These are phyloP conservation scores for Brachypterus glaber DNA, from an alignment of 2,888 invertebrate genomes.

Conservation along the genomic window DNA sequence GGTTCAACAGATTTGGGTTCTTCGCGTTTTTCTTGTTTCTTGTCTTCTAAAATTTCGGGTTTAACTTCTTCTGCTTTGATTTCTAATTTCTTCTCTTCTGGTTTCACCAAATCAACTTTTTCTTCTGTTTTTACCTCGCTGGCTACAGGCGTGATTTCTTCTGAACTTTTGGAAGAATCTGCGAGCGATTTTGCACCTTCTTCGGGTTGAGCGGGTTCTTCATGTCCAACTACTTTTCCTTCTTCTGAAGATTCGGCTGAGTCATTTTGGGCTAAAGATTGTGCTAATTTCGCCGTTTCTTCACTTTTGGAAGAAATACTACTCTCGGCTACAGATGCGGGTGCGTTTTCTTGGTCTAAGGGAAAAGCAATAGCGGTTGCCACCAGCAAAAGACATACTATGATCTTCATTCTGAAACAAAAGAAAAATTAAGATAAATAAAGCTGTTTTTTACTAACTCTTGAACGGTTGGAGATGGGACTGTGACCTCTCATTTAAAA, in stretches of 20 bases:
- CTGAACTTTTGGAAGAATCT: slow-evolving; percentile 16
- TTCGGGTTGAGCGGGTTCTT: slow-evolving; percentile 26
- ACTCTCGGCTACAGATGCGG: slow-evolving; percentile 39
- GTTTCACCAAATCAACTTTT: neutral
- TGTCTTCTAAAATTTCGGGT: neutral
- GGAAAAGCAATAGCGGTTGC: slow-evolving; percentile 49
- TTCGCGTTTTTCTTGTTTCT: slow-evolving; percentile 8
- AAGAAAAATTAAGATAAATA: too few species aligned
- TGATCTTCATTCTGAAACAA: slow-evolving; percentile 52
- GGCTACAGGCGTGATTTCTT: slow-evolving; percentile 5
- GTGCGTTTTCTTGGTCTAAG: slow-evolving; percentile 41
- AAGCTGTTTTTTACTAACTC: too few species aligned
- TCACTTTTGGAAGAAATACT: slow-evolving; percentile 37
- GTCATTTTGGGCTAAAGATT: slow-evolving; percentile 19
- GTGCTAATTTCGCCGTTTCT: slow-evolving; percentile 16
- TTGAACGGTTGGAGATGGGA: too few species aligned
- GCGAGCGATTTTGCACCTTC: slow-evolving; percentile 27
- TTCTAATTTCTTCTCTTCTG: neutral
- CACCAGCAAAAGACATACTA: slow-evolving; percentile 51
- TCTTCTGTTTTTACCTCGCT: too few species aligned
- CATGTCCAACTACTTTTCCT: neutral
- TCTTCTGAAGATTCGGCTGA: slow-evolving; percentile 25
- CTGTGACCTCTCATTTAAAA: too few species aligned
- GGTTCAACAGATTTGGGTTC: slow-evolving; percentile 13
- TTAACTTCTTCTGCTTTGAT: neutral